Percentiles rank a stretch among this genome's conserved stretches.
These are phyloP conservation scores for Littorina saxatilis DNA, from an alignment of 1,140 invertebrate genomes.

Conservation along the genomic window DNA sequence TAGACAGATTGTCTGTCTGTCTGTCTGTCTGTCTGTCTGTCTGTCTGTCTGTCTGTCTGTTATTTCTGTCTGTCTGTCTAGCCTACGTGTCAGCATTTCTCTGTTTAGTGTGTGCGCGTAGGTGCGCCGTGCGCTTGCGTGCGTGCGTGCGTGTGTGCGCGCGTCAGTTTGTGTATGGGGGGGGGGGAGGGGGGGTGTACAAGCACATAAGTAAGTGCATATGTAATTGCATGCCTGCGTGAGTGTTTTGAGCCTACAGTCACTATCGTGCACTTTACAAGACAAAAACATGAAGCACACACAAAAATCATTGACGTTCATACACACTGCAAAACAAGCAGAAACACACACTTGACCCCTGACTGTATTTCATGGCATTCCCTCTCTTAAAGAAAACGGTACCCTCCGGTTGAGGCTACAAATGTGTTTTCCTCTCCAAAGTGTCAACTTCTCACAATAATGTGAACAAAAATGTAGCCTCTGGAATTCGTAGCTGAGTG, in stretches of 20 bases:
- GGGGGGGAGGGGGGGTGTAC: not conserved
- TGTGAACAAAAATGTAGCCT: too few relatives aligned
- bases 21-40: not conserved
- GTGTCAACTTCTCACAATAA: too few relatives aligned
- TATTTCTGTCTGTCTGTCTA: not conserved
- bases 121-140: not conserved
- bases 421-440: too few relatives aligned
- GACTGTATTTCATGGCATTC: not conserved
- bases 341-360: not conserved
- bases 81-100: not conserved
- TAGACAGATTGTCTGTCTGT: not conserved
- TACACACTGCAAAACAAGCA: not conserved
- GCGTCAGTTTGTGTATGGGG: not conserved
- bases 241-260: too few relatives aligned
- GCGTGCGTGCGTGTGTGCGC: not conserved
- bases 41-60: slow-evolving; percentile 5
- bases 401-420: too few relatives aligned
- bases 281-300: too few relatives aligned
- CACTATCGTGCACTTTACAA: too few relatives aligned
- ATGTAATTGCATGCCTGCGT: too few relatives aligned
- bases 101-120: not conserved
- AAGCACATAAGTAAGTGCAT: too few relatives aligned
- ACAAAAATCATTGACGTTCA: too few relatives aligned
- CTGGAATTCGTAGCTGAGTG: too few relatives aligned
- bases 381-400: too few relatives aligned